Evolutionary conservation across 2,113 vertebrate genomes (phyloP).

Genomic region (Stegostoma tigrinum): DNA sequence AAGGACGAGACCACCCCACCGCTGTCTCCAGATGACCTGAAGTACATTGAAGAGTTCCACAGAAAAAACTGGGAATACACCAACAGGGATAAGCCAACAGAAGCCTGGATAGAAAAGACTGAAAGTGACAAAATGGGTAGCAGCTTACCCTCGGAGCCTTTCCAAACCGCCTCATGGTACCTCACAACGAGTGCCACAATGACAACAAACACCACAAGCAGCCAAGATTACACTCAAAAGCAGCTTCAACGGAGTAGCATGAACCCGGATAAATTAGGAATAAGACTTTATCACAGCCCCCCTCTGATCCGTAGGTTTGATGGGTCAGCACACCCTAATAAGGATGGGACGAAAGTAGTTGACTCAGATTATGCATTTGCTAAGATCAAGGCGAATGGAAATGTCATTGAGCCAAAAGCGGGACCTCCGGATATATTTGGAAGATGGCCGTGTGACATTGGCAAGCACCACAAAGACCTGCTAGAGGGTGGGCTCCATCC

Average conservation of each 20-base stretch:
- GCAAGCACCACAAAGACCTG: slow-evolving; percentile 65
- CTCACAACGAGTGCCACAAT: slow-evolving; percentile 88
- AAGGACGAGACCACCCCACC: slow-evolving; percentile 83
- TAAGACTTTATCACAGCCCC: slow-evolving; percentile 75
- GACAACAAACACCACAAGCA: slow-evolving; percentile 85
- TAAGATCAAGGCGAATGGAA: slow-evolving; percentile 61
- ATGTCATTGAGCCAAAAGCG: slow-evolving; percentile 52
- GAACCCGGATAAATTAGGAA: slow-evolving; percentile 61
- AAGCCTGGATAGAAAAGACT: slow-evolving; percentile 65
- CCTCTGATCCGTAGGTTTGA: slow-evolving; percentile 56
- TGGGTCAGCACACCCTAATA: slow-evolving; percentile 44
- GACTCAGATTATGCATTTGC: slow-evolving; percentile 69
- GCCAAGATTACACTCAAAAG: slow-evolving; percentile 81
- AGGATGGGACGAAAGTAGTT: slow-evolving; percentile 47
- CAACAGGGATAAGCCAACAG: slow-evolving; percentile 51
- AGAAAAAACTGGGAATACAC: slow-evolving; percentile 82
- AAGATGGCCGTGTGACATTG: slow-evolving; percentile 71
- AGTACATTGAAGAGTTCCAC: slow-evolving; percentile 94
- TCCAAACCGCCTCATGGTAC: slow-evolving; percentile 80
- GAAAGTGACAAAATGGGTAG: slow-evolving; percentile 54
- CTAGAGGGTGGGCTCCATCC: slow-evolving; percentile 55
- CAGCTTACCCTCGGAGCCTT: slow-evolving; percentile 52
- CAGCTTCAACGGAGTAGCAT: slow-evolving; percentile 57
- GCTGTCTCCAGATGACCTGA: slow-evolving; percentile 90
- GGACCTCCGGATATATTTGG: slow-evolving; percentile 65